A percentile compares a stretch with the other conserved stretches of the same genome.
Conservation (phyloP, 1,140 invertebrate species). For the Lordiphosa collinella region DNA sequence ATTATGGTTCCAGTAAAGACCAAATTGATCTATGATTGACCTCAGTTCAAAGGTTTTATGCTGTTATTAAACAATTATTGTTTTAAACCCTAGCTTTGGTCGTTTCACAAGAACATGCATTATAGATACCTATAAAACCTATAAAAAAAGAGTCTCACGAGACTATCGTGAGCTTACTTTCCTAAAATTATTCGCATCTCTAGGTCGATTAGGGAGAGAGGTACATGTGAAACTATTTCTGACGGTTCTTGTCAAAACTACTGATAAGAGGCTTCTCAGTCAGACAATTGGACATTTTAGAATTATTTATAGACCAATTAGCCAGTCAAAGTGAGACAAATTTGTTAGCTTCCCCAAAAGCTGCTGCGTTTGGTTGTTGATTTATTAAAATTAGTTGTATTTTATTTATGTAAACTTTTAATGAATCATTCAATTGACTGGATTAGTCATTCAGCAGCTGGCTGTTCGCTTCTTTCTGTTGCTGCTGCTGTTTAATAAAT, state of each 20-base stretch:
- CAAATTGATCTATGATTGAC: too few relatives aligned
- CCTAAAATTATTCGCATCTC: too few relatives aligned
- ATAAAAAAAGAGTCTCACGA: too few relatives aligned
- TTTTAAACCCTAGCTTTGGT: too few relatives aligned
- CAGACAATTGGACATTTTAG: not conserved
- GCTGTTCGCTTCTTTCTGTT: not conserved
- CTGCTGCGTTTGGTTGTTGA: not conserved
- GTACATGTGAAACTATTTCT: not conserved
- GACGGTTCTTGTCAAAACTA: not conserved
- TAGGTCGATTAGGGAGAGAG: too few relatives aligned
- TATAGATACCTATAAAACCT: too few relatives aligned
- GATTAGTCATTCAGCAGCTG: constrained; percentile 42
- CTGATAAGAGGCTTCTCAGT: constrained; percentile 21
- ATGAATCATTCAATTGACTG: constrained; percentile 44
- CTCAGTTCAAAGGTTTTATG: too few relatives aligned
- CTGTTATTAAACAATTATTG: too few relatives aligned
- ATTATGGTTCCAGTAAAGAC: too few relatives aligned
- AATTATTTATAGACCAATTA: constrained; percentile 45
- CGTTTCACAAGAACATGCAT: too few relatives aligned
- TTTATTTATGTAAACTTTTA: not conserved
- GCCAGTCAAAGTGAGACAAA: constrained; percentile 28
- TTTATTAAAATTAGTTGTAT: not conserved
- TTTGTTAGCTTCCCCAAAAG: constrained; percentile 12
- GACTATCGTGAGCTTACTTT: too few relatives aligned
- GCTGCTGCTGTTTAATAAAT: constrained; percentile 1